These are phyloP conservation scores for Varroa destructor DNA, from an alignment of 1,140 invertebrate genomes.

Conservation along the genomic window DNA sequence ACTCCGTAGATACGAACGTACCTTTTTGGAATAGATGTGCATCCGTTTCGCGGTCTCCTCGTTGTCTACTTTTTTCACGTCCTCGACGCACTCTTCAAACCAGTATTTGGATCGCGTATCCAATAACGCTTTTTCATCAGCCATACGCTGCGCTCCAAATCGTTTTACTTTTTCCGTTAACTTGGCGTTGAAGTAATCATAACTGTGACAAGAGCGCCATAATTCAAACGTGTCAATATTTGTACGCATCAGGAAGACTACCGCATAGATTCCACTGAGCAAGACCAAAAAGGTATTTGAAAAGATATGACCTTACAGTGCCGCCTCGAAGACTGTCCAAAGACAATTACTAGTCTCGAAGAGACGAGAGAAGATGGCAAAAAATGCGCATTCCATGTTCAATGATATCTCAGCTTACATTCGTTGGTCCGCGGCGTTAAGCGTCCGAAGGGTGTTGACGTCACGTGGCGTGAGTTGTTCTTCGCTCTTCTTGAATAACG, in stretches of 20 bases:
- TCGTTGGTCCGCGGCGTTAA: constrained; percentile 30
- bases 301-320: no score
- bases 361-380: no score
- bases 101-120: constrained; percentile 30
- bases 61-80: constrained; percentile 22
- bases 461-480: constrained; percentile 32
- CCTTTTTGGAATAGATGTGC: constrained; percentile 15
- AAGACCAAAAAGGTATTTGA: no score
- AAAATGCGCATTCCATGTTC: no score
- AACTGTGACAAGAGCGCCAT: constrained; percentile 29
- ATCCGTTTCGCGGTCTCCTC: constrained; percentile 3
- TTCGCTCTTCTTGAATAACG: constrained; percentile 18
- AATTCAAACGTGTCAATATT: no score
- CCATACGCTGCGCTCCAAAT: constrained; percentile 38
- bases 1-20: neutral
- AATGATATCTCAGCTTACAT: neutral
- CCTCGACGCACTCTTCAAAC: constrained; percentile 34
- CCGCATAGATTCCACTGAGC: no score
- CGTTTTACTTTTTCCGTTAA: constrained; percentile 36
- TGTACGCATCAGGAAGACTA: no score
- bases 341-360: no score
- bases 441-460: constrained; percentile 27
- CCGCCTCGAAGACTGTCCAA: no score
- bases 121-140: constrained; percentile 33
- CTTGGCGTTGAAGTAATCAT: constrained; percentile 38